Conservation (phyloP, 2,113 vertebrate genomes). For the Corynorhinus townsendii region DNA sequence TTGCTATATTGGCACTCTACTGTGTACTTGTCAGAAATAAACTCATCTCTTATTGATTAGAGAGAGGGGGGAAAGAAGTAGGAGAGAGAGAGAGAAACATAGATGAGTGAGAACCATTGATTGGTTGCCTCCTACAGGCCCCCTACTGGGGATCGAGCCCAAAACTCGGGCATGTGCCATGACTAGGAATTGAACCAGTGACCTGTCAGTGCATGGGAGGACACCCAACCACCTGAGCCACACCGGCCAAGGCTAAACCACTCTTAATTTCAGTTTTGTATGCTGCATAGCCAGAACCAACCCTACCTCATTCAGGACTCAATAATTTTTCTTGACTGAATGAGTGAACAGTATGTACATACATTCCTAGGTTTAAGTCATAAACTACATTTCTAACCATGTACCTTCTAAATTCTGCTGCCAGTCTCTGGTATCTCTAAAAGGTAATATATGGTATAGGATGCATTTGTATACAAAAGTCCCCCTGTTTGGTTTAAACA, state of each 20-base stretch:
- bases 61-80: background rate
- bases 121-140: background rate
- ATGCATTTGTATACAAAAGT: background rate
- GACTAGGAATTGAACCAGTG: background rate
- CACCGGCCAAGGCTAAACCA: background rate
- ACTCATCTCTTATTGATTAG: background rate
- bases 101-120: background rate
- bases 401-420: background rate
- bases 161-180: background rate
- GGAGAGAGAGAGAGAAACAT: background rate
- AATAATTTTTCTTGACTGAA: background rate
- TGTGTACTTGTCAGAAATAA: background rate
- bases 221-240: background rate
- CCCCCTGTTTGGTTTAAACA: background rate
- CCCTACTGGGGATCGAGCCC: background rate
- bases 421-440: background rate
- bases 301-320: background rate
- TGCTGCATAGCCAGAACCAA: background rate
- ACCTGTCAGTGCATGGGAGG: background rate
- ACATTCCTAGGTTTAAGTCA: background rate
- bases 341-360: background rate
- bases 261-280: background rate
- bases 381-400: background rate
- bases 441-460: background rate
- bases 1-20: accelerated